Base-by-base conservation (phyloP, 2,888 invertebrate genomes). In the Heliconius erato region DNA sequence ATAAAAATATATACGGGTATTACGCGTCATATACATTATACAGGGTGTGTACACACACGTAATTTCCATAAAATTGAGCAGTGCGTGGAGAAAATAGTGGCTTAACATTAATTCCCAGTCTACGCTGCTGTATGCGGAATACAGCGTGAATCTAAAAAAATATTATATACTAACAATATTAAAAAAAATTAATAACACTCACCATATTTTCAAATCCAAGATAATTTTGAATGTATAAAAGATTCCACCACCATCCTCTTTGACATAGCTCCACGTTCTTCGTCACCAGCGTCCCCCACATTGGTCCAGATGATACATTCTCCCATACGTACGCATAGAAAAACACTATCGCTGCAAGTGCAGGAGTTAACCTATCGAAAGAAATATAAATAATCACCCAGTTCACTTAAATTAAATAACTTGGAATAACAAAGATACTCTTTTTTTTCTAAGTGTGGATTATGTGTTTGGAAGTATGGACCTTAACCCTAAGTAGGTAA, bases 171-270 rank as follows among this genome's bases (percentile, higher is more conserved):
- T 54, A 54, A 54, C 16, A n/a, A 59, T 19, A 6, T 23, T 0
- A 3, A 11, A 3, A 63, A 63, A n/a, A 7, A 0, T 11, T 63
- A 0, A 40, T 23, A 28, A 0, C 54, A 86, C 94, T 92, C 90
- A 97, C 97, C 96, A 97, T 97, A 84, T 97, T 96, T 88, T 97
- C 97, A 85, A 97, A 96, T 1, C 97, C 97, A 86, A 97, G 97
- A 86, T 97, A 97, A 88, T 97, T 97, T 89, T 97, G 97, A 59
- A 97, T 93, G 87, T 97, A 97, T 3, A 97, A 92, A 40, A 97
- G 87, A 89, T 97, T 97, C 89, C 97, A 96, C 97, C 97, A 97
- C 94, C 97, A 97, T 86, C 97, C 96, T 79, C 96, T 93, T 86
- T 97, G 97, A 89, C 97, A 97, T 28, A 97, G 91, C 76, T 97